Evolutionary conservation across 2,888 invertebrate species (phyloP).

Genomic region (Cerceris ruficornis): DNA sequence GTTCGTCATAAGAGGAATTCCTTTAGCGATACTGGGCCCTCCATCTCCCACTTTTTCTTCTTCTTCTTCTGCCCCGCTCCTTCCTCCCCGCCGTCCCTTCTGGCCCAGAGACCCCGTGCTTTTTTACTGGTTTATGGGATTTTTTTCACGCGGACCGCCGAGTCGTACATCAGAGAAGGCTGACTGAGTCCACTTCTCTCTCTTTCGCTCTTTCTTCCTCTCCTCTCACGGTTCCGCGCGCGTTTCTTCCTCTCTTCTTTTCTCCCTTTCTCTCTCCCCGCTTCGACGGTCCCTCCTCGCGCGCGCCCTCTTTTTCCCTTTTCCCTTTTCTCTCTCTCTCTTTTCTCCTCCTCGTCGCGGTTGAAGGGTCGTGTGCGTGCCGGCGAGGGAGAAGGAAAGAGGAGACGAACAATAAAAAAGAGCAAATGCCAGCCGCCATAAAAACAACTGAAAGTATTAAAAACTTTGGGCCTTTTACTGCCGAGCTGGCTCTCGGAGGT

Average conservation of each 20-base stretch:
- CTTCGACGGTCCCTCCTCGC: conserved; percentile 16
- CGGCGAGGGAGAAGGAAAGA: conserved; percentile 48
- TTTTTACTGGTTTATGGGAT: conserved; percentile 82
- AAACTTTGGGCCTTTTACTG: conserved; percentile 80
- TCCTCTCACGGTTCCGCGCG: conserved; percentile 22
- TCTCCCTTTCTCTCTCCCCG: conserved; percentile 34
- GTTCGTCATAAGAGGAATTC: conserved; percentile 81
- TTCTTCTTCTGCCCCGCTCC: conserved; percentile 41
- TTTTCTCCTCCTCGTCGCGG: conserved; percentile 28
- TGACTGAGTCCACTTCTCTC: conserved; percentile 66
- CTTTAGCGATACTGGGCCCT: conserved; percentile 75
- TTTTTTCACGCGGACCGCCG: conserved; percentile 80
- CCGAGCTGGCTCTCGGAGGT: conserved; percentile 59
- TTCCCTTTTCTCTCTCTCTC: conserved; percentile 16
- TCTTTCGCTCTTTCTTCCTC: conserved; percentile 38
- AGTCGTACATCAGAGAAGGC: conserved; percentile 80
- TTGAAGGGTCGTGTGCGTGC: conserved; percentile 52
- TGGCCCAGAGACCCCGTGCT: conserved; percentile 75
- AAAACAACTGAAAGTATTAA: conserved; percentile 82
- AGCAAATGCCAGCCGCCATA: conserved; percentile 78
- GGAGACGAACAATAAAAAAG: conserved; percentile 74
- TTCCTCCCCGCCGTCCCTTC: conserved; percentile 55
- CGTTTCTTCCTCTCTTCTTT: conserved; percentile 34
- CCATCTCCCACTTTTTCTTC: conserved; percentile 33
- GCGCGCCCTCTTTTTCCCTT: conserved; percentile 8